Evolutionary conservation across 1,140 invertebrate genomes (phyloP).

Genomic region (Aphelenchoides avenae): DNA sequence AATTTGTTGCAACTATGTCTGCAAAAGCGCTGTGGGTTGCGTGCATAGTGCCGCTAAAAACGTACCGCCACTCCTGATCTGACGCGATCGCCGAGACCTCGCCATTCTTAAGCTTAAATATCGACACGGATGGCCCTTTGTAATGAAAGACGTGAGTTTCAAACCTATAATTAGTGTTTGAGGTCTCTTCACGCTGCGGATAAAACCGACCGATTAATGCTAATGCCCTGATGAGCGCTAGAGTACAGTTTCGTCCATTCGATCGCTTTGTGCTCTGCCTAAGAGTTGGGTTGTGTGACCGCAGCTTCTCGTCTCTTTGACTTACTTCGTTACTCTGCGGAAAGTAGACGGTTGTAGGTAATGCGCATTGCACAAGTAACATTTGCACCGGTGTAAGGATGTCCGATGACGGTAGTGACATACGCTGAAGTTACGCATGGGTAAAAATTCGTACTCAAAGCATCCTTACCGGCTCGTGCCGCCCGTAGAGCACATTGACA

Average conservation of each 20-base stretch:
- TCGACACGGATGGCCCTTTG: constrained; percentile 26
- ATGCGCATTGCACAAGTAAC: constrained; percentile 23
- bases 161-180: constrained; percentile 19
- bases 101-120: constrained; percentile 19
- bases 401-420: constrained; percentile 11
- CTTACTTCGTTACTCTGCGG: too few species aligned
- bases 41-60: neutral
- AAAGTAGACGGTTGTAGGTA: constrained; percentile 29
- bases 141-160: constrained; percentile 33
- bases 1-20: constrained; percentile 39
- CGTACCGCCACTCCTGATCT: constrained; percentile 38
- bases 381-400: constrained; percentile 31
- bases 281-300: neutral
- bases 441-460: neutral
- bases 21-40: constrained; percentile 4
- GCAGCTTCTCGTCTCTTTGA: constrained; percentile 11
- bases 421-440: neutral
- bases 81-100: constrained; percentile 31
- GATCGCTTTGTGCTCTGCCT: neutral
- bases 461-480: neutral
- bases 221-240: constrained; percentile 9
- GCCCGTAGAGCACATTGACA: constrained; percentile 6
- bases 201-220: constrained; percentile 5
- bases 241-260: constrained; percentile 18
- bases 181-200: neutral